phyloP scores from a whole-genome alignment of 30 jellyfish, hydroid and myxozoan genomes.

The Nemopilema nomurai region DNA sequence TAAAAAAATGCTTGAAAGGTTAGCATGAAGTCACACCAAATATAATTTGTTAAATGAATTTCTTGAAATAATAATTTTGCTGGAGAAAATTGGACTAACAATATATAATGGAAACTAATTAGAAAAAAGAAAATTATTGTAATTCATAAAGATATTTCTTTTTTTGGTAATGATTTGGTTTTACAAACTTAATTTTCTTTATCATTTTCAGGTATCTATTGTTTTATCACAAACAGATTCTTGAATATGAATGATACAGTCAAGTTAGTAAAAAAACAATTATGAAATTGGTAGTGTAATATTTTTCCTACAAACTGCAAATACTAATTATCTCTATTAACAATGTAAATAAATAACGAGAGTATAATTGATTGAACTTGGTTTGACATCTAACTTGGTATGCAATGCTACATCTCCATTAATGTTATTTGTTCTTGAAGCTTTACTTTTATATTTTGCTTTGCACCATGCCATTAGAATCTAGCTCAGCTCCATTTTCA shows the following conservation, averaged over 20 bases:
- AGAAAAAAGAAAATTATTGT: no score
- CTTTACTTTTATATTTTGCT: neutral
- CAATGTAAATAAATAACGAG: conserved; percentile 8
- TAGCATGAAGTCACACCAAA: no score
- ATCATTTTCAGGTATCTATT: conserved; percentile 62
- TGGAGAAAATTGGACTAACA: no score
- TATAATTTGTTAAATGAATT: no score
- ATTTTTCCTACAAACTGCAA: neutral
- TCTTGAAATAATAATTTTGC: no score
- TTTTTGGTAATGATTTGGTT: neutral
- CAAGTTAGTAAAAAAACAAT: neutral
- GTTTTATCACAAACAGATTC: conserved; percentile 82
- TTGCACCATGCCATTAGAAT: neutral
- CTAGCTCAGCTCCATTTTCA: neutral
- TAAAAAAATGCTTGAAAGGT: no score
- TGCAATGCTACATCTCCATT: neutral
- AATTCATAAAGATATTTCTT: no score
- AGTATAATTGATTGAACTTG: conserved; percentile 1
- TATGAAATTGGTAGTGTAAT: neutral
- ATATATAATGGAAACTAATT: no score
- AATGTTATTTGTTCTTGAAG: neutral
- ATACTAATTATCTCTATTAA: neutral
- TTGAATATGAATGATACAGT: conserved; percentile 63
- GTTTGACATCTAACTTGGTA: neutral
- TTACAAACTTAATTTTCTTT: neutral